Percentiles rank a stretch among this genome's conserved stretches.
These are phyloP conservation scores for Salminus brasiliensis DNA, from an alignment of 2,113 vertebrate species.

Conservation along the genomic window DNA sequence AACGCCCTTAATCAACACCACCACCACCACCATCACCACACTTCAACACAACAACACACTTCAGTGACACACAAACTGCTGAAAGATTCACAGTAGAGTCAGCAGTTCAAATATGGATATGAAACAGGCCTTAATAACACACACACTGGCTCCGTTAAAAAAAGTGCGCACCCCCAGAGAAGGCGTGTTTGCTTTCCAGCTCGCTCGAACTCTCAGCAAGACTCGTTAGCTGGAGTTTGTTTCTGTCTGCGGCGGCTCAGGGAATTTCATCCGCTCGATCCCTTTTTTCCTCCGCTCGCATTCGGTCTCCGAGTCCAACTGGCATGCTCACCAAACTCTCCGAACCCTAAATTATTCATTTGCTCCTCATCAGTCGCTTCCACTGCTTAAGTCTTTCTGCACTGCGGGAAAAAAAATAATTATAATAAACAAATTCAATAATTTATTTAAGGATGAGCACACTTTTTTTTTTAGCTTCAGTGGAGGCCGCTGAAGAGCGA, in stretches of 20 bases:
- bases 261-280: neutral
- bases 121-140: neutral
- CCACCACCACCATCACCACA: too few relatives aligned
- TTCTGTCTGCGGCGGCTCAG: neutral
- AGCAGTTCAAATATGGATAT: neutral
- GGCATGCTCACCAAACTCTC: neutral
- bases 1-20: too few relatives aligned
- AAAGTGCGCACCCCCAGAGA: neutral
- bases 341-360: conserved; percentile 30
- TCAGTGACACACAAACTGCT: neutral
- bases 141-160: too few relatives aligned
- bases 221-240: neutral
- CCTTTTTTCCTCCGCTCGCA: neutral
- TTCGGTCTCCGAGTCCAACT: neutral
- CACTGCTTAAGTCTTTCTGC: neutral
- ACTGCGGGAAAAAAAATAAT: neutral
- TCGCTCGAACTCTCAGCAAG: neutral
- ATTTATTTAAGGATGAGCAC: neutral
- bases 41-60: too few relatives aligned
- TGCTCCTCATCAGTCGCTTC: neutral
- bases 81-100: neutral
- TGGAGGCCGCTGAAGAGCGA: neutral
- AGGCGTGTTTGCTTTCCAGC: neutral
- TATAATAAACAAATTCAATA: neutral
- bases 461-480: neutral